phyloP scores from a whole-genome alignment of 1,140 invertebrate genomes.

The Capitella teleta region DNA sequence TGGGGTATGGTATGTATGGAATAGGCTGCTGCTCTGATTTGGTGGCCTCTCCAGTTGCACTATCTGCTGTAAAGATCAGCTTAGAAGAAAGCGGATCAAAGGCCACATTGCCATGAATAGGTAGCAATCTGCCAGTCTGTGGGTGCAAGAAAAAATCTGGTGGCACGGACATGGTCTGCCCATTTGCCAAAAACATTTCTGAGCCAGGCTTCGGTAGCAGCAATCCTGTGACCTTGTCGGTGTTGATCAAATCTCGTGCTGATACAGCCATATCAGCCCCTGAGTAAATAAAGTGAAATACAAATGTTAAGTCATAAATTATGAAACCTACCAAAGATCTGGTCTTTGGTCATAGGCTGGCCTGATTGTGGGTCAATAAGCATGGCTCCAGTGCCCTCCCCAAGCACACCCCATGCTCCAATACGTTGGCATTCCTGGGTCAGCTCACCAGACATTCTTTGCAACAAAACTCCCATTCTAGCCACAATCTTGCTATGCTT shows the following conservation, averaged over 20 bases:
- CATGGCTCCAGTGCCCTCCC: conserved; percentile 26
- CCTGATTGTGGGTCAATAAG: conserved; percentile 20
- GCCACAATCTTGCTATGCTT: conserved; percentile 18
- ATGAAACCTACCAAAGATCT: conserved; percentile 21
- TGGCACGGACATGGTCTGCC: conserved; percentile 18
- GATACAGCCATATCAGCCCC: conserved; percentile 13
- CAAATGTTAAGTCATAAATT: background rate
- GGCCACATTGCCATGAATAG: conserved; percentile 30
- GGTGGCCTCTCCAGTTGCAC: conserved; percentile 26
- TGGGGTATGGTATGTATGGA: conserved; percentile 31
- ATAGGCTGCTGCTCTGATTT: conserved; percentile 26
- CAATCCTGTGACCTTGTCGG: conserved; percentile 25
- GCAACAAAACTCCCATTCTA: conserved; percentile 20
- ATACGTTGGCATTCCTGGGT: conserved; percentile 23
- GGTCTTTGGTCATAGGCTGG: conserved; percentile 19
- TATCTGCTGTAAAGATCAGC: conserved; percentile 29
- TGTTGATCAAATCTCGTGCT: conserved; percentile 14
- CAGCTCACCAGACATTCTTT: conserved; percentile 24
- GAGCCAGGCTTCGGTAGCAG: conserved; percentile 20
- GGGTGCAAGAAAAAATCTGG: conserved; percentile 28
- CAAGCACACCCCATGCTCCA: conserved; percentile 31
- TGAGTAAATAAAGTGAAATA: conserved; percentile 1
- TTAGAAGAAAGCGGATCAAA: conserved; percentile 28
- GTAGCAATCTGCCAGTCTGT: conserved; percentile 29
- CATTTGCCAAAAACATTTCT: conserved; percentile 24